Evolutionary conservation across 2,113 vertebrate species (phyloP).

Genomic region (Dipodomys spectabilis): DNA sequence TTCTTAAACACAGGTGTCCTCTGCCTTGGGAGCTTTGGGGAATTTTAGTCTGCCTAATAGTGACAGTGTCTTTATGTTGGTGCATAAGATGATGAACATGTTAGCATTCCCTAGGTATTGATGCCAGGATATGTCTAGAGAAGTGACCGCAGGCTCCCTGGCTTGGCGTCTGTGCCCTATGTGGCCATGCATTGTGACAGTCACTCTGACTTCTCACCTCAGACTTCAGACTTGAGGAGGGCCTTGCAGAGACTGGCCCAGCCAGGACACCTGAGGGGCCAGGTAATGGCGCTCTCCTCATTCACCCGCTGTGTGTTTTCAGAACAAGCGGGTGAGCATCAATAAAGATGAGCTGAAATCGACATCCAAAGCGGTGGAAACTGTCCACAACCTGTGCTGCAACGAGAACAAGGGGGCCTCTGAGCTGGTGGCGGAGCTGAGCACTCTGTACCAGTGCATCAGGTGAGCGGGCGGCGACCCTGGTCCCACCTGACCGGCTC

Average conservation of each 20-base stretch:
- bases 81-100: not conserved
- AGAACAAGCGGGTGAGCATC: constrained; percentile 98
- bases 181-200: not conserved
- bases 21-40: not conserved
- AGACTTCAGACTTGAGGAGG: not conserved
- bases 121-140: too few species aligned
- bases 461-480: constrained; percentile 81
- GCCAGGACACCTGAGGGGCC: rapidly evolving
- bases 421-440: constrained; percentile 96
- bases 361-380: constrained; percentile 97
- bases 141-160: not conserved
- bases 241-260: not conserved
- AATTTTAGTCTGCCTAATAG: not conserved
- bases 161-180: not conserved
- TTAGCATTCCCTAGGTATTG: not conserved
- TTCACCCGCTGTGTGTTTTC: not conserved
- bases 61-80: not conserved
- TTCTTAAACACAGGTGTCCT: not conserved
- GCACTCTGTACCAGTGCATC: constrained; percentile 97
- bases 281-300: rapidly evolving
- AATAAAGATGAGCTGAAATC: constrained; percentile 99
- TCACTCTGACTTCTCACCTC: too few species aligned
- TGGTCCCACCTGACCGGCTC: not conserved
- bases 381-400: constrained; percentile 97
- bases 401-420: constrained; percentile 99